Percentiles rank a stretch among this genome's conserved stretches.
These are phyloP conservation scores for Adrianichthys oophorus DNA, from an alignment of 2,797 vertebrate genomes.

Conservation along the genomic window DNA sequence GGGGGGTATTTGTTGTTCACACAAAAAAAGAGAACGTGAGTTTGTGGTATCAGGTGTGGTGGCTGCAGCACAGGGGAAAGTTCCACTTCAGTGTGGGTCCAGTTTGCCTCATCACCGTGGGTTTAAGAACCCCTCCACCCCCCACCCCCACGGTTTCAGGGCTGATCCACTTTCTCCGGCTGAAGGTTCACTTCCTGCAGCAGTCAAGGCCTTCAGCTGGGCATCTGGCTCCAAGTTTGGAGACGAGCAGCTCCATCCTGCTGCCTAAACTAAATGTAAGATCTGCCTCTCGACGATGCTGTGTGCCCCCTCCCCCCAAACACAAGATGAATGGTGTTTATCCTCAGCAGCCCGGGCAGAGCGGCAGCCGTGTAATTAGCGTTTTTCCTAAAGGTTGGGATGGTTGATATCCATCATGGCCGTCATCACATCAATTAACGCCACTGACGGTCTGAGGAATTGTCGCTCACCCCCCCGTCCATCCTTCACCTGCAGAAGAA, in stretches of 20 bases:
- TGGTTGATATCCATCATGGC: conserved; percentile 94
- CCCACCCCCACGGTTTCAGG: too few relatives aligned
- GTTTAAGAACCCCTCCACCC: too few relatives aligned
- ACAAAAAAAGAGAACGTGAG: too few relatives aligned
- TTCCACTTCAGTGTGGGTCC: too few relatives aligned
- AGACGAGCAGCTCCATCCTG: neutral
- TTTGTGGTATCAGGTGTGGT: too few relatives aligned
- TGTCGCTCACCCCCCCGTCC: conserved; percentile 81
- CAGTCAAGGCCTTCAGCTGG: too few relatives aligned
- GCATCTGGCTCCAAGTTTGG: neutral
- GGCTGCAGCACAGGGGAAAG: too few relatives aligned
- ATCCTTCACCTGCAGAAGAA: conserved; percentile 63
- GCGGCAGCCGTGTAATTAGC: conserved; percentile 69
- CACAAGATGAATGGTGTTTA: conserved; percentile 65
- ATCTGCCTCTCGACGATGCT: conserved; percentile 25
- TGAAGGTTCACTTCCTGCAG: too few relatives aligned
- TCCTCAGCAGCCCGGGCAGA: conserved; percentile 10
- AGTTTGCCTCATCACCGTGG: too few relatives aligned
- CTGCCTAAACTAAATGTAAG: neutral
- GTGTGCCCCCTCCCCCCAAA: conserved; percentile 8
- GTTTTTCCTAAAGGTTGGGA: conserved; percentile 80
- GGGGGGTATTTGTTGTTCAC: too few relatives aligned
- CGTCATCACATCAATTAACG: conserved; percentile 94
- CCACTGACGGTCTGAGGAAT: conserved; percentile 83
- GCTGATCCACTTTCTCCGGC: too few relatives aligned